Base-by-base conservation (phyloP, 2,888 invertebrate species). In the Gastrophysa polygoni region DNA sequence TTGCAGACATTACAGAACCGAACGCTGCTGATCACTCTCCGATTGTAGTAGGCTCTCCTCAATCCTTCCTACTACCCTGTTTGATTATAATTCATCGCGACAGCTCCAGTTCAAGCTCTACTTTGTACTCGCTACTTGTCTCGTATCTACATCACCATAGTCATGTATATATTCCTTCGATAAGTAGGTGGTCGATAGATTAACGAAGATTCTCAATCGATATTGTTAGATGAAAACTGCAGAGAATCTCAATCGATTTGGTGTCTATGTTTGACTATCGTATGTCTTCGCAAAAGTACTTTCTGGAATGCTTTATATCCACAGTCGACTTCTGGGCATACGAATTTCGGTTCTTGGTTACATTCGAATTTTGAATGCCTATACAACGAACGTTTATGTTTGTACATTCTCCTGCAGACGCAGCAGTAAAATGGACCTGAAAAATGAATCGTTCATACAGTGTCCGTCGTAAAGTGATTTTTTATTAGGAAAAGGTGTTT, bases 271-370 rank as follows among this genome's bases (percentile, higher is more conserved):
- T 32, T 61, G 10, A 54, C 24, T 5, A 44, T 17, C 14, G 56
- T 43, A 24, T 66, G 66, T 29, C 64, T 59, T 43, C 63, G 57
- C 1, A 67, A 56, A n/a, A 51, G 60, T 14, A 63, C 59, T 54
- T 66, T 66, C 52, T 66, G 66, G 18, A 55, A 63, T 4, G 66
- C 54, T 43, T 34, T 67, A 34, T 65, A 59, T 1, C 18, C 21
- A 47, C 67, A 67, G 24, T 58, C 60, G 29, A 16, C 20, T 24
- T 50, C 44, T 2, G 60, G 57, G 32, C 91, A 91, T 65, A 89
- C 88, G 82, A 91, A 91, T 61, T 88, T 85, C 0, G 91, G 91
- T 66, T 90, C 88, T 77, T 91, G 91, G 21, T 70, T 69, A 51
- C 73, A 73, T 62, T 73, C 72, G 48, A 68, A 71, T 28, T 64